Conservation (phyloP, 2,797 vertebrate species). For the Pangasius krempfi region DNA sequence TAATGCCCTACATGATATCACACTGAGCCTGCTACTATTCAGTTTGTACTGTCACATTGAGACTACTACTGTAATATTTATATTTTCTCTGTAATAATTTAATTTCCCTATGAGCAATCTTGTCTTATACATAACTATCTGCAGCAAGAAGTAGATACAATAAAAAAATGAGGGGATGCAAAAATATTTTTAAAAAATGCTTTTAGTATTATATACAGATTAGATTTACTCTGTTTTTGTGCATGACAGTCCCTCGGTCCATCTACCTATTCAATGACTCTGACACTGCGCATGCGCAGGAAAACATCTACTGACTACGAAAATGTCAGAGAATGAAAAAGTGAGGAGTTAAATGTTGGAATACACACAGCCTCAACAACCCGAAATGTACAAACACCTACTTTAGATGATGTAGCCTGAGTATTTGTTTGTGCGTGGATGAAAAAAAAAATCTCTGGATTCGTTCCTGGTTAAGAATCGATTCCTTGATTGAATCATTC, state of each 20-base stretch:
- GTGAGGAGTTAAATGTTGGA: not conserved
- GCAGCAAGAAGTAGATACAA: not conserved
- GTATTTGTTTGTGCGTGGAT: not conserved
- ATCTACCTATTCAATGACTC: not conserved
- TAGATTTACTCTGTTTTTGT: not conserved
- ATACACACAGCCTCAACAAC: not conserved
- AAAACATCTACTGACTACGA: not conserved
- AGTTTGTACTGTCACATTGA: not conserved
- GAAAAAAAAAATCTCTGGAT: not conserved
- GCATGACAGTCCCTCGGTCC: not conserved
- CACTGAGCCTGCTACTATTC: not conserved
- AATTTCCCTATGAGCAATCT: not conserved
- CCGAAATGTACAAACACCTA: not conserved
- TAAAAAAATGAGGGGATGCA: no score
- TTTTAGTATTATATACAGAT: not conserved
- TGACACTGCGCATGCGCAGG: conserved; percentile 4
- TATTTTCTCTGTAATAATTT: not conserved
- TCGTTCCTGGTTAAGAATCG: conserved; percentile 26
- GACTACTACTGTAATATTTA: not conserved
- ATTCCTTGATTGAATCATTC: not conserved
- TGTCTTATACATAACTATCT: not conserved
- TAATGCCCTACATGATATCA: not conserved
- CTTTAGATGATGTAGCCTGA: not conserved
- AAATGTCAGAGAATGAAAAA: not conserved
- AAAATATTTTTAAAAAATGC: not conserved